Conservation (phyloP, 2,888 invertebrate genomes). For the Acrocera orbiculus region DNA sequence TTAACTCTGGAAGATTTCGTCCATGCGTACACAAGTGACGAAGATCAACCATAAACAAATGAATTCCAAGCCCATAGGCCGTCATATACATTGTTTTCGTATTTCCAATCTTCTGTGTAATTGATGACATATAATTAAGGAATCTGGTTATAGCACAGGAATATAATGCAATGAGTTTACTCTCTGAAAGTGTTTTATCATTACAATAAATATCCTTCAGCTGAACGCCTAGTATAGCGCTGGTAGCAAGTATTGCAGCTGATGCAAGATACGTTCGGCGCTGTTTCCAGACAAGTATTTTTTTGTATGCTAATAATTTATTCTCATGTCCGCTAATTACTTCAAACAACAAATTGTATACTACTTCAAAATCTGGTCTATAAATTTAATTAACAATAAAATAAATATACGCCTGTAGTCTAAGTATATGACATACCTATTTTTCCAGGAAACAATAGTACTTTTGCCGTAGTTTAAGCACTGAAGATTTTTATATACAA, state of each 20-base stretch:
- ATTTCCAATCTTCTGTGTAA: conserved; percentile 20
- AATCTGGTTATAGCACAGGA: conserved; percentile 27
- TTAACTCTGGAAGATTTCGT: conserved; percentile 21
- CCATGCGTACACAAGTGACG: conserved; percentile 30
- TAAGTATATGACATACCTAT: no score
- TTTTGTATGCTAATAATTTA: conserved; percentile 16
- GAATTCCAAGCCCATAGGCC: conserved; percentile 23
- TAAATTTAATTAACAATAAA: no score
- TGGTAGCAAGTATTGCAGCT: conserved; percentile 25
- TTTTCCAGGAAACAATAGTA: no score
- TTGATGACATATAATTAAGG: conserved; percentile 30
- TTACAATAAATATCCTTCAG: conserved; percentile 17
- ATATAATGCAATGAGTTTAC: conserved; percentile 20
- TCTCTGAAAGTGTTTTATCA: background rate
- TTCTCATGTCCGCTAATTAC: conserved; percentile 11
- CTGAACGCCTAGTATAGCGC: conserved; percentile 21
- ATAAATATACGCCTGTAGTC: no score
- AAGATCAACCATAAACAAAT: conserved; percentile 28
- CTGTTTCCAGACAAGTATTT: conserved; percentile 25
- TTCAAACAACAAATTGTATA: conserved; percentile 22
- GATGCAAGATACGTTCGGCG: conserved; percentile 24
- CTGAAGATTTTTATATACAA: no score
- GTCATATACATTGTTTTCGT: conserved; percentile 28
- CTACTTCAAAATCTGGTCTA: conserved; percentile 23
- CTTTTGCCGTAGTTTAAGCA: no score